Evolutionary conservation across 1,140 invertebrate species (phyloP), one percentile per base, ranked within the genome.

Genomic region (Pygmarrhopalites habei): DNA sequence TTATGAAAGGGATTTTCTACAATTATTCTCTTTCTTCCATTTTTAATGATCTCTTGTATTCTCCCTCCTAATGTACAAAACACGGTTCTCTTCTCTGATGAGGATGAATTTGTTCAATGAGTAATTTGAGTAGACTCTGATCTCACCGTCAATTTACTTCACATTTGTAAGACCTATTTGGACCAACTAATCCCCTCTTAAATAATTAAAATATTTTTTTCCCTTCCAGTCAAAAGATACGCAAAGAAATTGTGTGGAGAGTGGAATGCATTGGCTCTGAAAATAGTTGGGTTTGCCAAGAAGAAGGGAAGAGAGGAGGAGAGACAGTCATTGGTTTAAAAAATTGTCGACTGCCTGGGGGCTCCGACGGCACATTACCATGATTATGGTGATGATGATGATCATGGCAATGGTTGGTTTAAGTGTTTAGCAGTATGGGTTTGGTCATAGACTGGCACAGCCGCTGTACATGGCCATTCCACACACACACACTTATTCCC

Each of bases 331-430:
- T 17, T 46, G 44, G 15, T 46, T 17, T 46, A 46, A 46, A n/a
- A 5, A 46, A 5, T 46, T 46, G 44, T 46, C 4, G 44, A 46
- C 15, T 46, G 44, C 15, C 15, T 21, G n/a, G 44, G 21, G 44
- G 21, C 21, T 17, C 44, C n/a, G 15, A 19, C 10, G 44, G n/a
- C 4, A 21, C 44, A 46, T 46, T 46, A 46, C 21, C 5, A n/a
- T 46, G 44, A 46, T 46, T 17, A 46, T n/a, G n/a, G 21, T 46
- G 44, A 46, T n/a, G 44, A 21, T 46, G 44, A 46, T 46, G 44
- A 46, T 46, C 15, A n/a, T 46, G 21, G 44, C 44, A n/a, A 46
- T 46, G 44, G 44, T 46, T 46, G 21, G 15, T 46, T 46, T 21
- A 46, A 46, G 21, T 21, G 44, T 46, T 46, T 46, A n/a, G 5